Percentiles rank a stretch among this genome's conserved stretches.
These are phyloP conservation scores for Dynastes grantii DNA, from an alignment of 2,888 invertebrate genomes.

Conservation along the genomic window DNA sequence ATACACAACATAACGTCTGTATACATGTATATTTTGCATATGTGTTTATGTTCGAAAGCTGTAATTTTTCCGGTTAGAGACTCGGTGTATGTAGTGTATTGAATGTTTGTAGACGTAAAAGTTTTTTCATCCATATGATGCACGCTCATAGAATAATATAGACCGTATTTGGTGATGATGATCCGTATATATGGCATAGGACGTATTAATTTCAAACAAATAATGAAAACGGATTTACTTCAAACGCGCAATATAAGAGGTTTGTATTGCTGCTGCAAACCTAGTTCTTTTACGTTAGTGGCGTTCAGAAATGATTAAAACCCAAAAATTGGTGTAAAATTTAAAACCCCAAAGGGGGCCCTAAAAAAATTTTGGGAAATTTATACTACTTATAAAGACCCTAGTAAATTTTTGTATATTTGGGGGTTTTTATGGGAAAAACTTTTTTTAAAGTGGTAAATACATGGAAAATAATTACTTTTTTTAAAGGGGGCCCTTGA, in stretches of 20 bases:
- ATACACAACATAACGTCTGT: slow-evolving; percentile 42
- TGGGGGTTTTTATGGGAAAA: too few relatives aligned
- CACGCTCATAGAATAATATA: slow-evolving; percentile 37
- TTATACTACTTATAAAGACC: too few relatives aligned
- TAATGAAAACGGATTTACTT: neutral
- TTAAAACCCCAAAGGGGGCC: too few relatives aligned
- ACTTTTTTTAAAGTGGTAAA: too few relatives aligned
- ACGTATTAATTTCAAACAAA: neutral
- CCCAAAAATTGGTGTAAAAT: too few relatives aligned
- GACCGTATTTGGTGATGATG: slow-evolving; percentile 24
- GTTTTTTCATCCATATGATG: slow-evolving; percentile 23
- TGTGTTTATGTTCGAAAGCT: slow-evolving; percentile 37
- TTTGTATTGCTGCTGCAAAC: too few relatives aligned
- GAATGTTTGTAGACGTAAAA: slow-evolving; percentile 12
- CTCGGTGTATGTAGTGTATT: neutral
- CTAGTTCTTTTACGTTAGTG: too few relatives aligned
- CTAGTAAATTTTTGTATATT: too few relatives aligned
- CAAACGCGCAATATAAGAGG: neutral
- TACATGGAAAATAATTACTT: too few relatives aligned
- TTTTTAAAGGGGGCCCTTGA: too few relatives aligned
- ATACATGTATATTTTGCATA: slow-evolving; percentile 24
- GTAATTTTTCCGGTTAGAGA: slow-evolving; percentile 28
- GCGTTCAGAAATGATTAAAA: too few relatives aligned
- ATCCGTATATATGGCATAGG: neutral
- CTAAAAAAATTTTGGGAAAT: too few relatives aligned